Evolutionary conservation across 2,888 invertebrate species (phyloP).

Genomic region (Watsonalla binaria): DNA sequence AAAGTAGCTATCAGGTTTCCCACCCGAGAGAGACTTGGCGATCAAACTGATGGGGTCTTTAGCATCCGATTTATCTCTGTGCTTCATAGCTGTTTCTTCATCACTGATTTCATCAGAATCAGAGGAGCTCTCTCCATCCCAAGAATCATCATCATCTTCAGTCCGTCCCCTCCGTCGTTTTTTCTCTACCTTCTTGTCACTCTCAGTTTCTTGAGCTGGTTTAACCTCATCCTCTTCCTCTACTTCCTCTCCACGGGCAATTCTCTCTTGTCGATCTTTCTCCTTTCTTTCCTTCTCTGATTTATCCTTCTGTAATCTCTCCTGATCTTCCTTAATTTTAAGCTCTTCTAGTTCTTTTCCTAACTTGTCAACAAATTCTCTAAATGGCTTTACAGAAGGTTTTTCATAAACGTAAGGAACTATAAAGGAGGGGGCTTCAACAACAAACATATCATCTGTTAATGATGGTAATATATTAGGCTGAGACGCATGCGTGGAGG

Average conservation of each 20-base stretch:
- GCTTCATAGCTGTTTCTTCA: constrained; percentile 75
- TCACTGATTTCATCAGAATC: constrained; percentile 75
- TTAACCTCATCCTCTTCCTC: constrained; percentile 38
- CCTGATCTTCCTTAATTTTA: constrained; percentile 59
- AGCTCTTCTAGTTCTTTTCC: constrained; percentile 80
- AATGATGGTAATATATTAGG: constrained; percentile 85
- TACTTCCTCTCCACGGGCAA: constrained; percentile 47
- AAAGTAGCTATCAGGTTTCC: constrained; percentile 85
- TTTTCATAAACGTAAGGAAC: constrained; percentile 96
- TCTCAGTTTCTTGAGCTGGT: constrained; percentile 34
- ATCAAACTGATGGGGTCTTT: constrained; percentile 66
- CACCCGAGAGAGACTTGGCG: constrained; percentile 62
- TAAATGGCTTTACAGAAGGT: constrained; percentile 88
- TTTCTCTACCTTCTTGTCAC: constrained; percentile 52
- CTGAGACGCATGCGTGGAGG: constrained; percentile 34
- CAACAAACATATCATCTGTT: constrained; percentile 95
- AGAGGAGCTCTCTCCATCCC: constrained; percentile 77
- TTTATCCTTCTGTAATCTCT: constrained; percentile 51
- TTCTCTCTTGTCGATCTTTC: constrained; percentile 62
- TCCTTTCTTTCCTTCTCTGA: constrained; percentile 58
- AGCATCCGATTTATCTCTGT: constrained; percentile 76
- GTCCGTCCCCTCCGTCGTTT: constrained; percentile 50
- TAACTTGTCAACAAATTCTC: constrained; percentile 84
- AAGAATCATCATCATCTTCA: constrained; percentile 79
- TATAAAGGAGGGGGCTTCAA: constrained; percentile 95